Percentiles rank a stretch among this genome's conserved stretches.
phyloP scores from a whole-genome alignment of 1,140 invertebrate species.

The Trigoniulus corallinus region DNA sequence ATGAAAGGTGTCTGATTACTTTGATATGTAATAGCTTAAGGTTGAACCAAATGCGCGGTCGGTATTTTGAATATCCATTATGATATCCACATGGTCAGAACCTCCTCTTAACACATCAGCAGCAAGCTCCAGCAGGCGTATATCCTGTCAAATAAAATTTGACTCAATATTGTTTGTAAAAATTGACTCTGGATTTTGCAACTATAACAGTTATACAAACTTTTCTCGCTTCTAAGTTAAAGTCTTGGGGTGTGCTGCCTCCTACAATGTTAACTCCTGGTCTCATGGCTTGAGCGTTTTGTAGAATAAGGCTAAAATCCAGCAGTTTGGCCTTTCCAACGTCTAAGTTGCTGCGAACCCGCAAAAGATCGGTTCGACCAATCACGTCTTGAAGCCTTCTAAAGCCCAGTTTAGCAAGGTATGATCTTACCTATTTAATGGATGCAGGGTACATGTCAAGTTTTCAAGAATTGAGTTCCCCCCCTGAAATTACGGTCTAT shows the following conservation, averaged over 20 bases:
- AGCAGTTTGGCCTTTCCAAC: constrained; percentile 67
- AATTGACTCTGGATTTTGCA: neutral
- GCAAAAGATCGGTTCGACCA: constrained; percentile 79
- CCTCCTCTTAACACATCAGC: constrained; percentile 54
- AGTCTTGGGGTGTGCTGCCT: constrained; percentile 71
- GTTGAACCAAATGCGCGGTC: constrained; percentile 84
- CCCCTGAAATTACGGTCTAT: constrained; percentile 5
- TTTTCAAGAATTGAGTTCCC: constrained; percentile 2
- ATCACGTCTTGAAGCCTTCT: constrained; percentile 80
- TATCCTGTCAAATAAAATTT: constrained; percentile 36
- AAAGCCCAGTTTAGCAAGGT: constrained; percentile 83
- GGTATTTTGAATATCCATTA: constrained; percentile 76
- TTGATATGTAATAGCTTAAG: constrained; percentile 83
- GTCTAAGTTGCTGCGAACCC: constrained; percentile 33
- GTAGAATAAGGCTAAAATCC: constrained; percentile 68
- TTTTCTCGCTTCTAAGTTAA: constrained; percentile 44
- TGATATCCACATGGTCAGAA: constrained; percentile 45
- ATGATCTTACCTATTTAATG: constrained; percentile 44
- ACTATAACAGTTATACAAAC: neutral
- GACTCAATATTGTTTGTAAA: neutral
- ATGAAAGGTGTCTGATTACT: too few species aligned
- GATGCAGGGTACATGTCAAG: constrained; percentile 2
- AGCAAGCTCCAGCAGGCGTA: constrained; percentile 59
- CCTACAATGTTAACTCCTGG: constrained; percentile 82
- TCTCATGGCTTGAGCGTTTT: constrained; percentile 72